Evolutionary conservation across 2,888 invertebrate species (phyloP).

Genomic region (Mamestra brassicae): DNA sequence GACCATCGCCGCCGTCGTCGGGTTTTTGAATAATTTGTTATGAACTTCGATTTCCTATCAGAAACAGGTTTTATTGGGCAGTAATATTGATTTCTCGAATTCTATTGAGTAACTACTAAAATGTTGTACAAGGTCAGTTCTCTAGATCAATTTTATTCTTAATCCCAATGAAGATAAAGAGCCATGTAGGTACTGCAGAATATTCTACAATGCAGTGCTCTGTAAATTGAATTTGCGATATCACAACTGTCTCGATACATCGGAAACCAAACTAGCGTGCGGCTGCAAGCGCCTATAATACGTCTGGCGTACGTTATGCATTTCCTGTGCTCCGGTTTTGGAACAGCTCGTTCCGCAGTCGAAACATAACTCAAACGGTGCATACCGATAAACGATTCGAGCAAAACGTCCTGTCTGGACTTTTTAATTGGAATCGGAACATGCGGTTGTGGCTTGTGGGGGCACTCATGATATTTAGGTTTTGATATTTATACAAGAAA

Average conservation of each 20-base stretch:
- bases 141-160: neutral
- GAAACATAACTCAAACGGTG: slow-evolving; percentile 63
- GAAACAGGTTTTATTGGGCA: slow-evolving; percentile 25
- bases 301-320: slow-evolving; percentile 67
- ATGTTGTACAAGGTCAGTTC: slow-evolving; percentile 6
- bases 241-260: slow-evolving; percentile 53
- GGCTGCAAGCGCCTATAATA: slow-evolving; percentile 49
- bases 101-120: slow-evolving; percentile 6
- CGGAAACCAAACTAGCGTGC: slow-evolving; percentile 61
- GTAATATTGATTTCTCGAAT: slow-evolving; percentile 28
- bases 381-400: slow-evolving; percentile 54
- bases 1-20: slow-evolving; percentile 42
- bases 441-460: neutral
- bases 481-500: neutral
- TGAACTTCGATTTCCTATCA: slow-evolving; percentile 23
- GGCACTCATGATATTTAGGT: no score
- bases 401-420: slow-evolving; percentile 35
- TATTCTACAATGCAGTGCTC: slow-evolving; percentile 31
- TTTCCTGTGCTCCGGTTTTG: slow-evolving; percentile 75
- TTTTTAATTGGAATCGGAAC: slow-evolving; percentile 46
- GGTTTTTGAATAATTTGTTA: slow-evolving; percentile 52
- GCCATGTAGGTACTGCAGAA: neutral
- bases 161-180: neutral
- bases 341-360: slow-evolving; percentile 63
- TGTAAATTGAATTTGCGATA: slow-evolving; percentile 63